A percentile compares a stretch with the other conserved stretches of the same genome.
These are phyloP conservation scores for Sepiola atlantica DNA, from an alignment of 2,888 invertebrate genomes.

Conservation along the genomic window DNA sequence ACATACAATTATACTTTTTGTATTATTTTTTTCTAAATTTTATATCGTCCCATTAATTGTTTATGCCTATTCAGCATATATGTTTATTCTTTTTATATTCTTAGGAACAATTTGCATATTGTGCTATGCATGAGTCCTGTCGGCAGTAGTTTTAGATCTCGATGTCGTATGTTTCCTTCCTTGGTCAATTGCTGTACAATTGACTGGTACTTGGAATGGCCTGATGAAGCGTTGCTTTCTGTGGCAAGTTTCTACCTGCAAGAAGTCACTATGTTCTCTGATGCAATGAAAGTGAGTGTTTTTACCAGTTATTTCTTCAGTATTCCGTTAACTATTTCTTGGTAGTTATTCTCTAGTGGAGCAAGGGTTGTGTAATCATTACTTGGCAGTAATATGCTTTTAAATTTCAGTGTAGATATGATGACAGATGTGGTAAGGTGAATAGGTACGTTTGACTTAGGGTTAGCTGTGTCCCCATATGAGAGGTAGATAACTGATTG, in stretches of 20 bases:
- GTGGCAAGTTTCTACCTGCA: constrained; percentile 84
- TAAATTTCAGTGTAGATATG: no score
- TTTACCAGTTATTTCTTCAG: background rate
- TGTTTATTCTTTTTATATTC: constrained; percentile 45
- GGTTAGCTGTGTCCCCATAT: no score
- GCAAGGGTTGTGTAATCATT: no score
- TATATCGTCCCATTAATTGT: background rate
- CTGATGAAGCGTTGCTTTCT: constrained; percentile 87
- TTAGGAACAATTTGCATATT: constrained; percentile 85
- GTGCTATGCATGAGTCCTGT: constrained; percentile 93
- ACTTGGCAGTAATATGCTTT: no score
- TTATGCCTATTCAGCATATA: background rate
- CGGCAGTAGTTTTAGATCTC: constrained; percentile 87
- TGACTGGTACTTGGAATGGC: constrained; percentile 85
- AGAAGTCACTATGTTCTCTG: constrained; percentile 78
- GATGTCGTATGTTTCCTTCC: constrained; percentile 76
- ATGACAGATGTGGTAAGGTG: no score
- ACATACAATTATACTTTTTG: background rate
- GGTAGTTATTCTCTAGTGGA: no score
- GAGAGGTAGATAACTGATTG: no score
- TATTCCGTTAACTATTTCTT: background rate
- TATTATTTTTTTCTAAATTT: background rate
- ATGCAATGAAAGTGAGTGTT: constrained; percentile 75
- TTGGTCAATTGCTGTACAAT: constrained; percentile 75
- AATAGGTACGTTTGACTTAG: no score